Conservation (phyloP, 2,797 vertebrate species). For the Chaetophractus vellerosus region DNA sequence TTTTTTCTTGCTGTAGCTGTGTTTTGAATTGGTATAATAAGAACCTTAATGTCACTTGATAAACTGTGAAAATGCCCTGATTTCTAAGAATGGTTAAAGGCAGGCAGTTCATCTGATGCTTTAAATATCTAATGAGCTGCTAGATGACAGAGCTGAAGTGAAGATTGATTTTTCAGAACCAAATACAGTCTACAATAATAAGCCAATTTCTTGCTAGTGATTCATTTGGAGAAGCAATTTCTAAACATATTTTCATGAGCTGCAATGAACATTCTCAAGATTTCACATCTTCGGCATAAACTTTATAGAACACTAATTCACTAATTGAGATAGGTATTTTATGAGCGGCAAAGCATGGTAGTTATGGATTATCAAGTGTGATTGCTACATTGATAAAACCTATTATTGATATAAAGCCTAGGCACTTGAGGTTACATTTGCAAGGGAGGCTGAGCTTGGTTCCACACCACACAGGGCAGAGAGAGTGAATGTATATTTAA, state of each 20-base stretch:
- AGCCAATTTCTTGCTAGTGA: constrained; percentile 71
- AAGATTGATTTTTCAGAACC: constrained; percentile 75
- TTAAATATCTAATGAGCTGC: constrained; percentile 80
- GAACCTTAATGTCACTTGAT: constrained; percentile 78
- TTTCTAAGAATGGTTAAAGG: constrained; percentile 80
- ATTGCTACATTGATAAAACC: constrained; percentile 25
- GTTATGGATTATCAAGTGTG: constrained; percentile 4
- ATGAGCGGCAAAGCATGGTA: constrained; percentile 42
- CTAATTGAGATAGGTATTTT: constrained; percentile 40
- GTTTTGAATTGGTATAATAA: constrained; percentile 82
- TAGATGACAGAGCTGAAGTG: constrained; percentile 73
- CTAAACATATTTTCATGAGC: constrained; percentile 81
- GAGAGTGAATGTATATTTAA: not conserved
- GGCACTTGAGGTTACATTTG: not conserved
- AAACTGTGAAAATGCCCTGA: constrained; percentile 78
- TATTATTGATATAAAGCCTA: not conserved
- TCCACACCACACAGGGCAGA: not conserved
- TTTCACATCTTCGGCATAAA: constrained; percentile 61
- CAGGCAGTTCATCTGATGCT: constrained; percentile 76
- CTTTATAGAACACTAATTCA: constrained; percentile 62
- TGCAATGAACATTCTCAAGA: constrained; percentile 67
- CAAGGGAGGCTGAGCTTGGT: not conserved
- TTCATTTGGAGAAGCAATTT: constrained; percentile 78
- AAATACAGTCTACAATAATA: constrained; percentile 72
- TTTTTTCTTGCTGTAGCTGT: constrained; percentile 71